These are phyloP conservation scores for Erythrolamprus reginae DNA, from an alignment of 2,113 vertebrate genomes.

Conservation along the genomic window DNA sequence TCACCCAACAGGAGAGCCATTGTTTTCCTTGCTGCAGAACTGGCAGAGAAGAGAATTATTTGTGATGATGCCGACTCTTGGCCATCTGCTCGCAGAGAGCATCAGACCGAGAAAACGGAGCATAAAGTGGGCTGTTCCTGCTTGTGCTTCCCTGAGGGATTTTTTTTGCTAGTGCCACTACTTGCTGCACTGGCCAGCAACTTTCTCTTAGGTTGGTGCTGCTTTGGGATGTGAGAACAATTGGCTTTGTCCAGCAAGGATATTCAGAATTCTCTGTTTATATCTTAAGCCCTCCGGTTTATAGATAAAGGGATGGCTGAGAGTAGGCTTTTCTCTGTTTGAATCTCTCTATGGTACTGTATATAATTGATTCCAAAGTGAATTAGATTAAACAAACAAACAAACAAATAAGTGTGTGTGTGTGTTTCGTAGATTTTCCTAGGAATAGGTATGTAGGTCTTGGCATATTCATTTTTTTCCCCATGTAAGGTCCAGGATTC, in stretches of 20 bases:
- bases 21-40: conserved; percentile 51
- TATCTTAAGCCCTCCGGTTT: neutral
- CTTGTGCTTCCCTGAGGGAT: neutral
- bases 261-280: neutral
- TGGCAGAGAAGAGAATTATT: conserved; percentile 64
- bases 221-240: neutral
- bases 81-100: conserved; percentile 60
- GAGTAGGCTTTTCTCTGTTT: too few species aligned
- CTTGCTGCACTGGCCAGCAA: neutral
- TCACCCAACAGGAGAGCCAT: conserved; percentile 19
- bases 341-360: neutral
- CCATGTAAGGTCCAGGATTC: too few species aligned
- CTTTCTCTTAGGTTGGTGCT: neutral
- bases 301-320: neutral
- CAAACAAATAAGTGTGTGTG: too few species aligned
- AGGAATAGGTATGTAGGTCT: too few species aligned
- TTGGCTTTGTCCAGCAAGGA: neutral
- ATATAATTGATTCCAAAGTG: neutral
- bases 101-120: conserved; percentile 1
- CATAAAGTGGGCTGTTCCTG: neutral
- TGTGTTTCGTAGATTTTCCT: too few species aligned
- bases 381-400: too few species aligned
- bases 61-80: conserved; percentile 32
- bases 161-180: neutral
- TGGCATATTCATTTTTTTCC: too few species aligned